Evolutionary conservation across 2,113 vertebrate species (phyloP), one percentile per base, ranked within the genome.

Genomic region (Osmerus mordax): DNA sequence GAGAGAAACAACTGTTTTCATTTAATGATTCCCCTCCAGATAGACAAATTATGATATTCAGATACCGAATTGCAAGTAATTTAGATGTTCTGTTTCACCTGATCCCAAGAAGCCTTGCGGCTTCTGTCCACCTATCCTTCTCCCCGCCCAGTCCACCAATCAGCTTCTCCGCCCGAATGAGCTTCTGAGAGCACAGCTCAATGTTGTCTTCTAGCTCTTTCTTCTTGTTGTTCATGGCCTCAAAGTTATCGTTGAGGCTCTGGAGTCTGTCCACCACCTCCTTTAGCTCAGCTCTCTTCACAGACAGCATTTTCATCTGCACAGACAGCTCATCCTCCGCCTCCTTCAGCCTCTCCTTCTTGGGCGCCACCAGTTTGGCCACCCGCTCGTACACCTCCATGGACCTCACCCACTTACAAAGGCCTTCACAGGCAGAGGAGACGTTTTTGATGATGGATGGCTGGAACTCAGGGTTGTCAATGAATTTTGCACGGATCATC

Each of bases 391-490:
- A 98, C 0, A 94, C 93, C 69, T 96, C 96, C 94, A 97, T 94
- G 69, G 96, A 95, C 58, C 94, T 73, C 73, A 98, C 95, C 96
- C 95, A 98, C 75, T 94, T 97, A 81, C 96, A 98, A 1, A 98
- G 91, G 0, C 96, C 96, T 75, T 97, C 95, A 9, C 96, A 97
- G 67, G 96, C 96, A 0, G 96, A 97, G 0, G 96, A 98, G 4
- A 97, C 94, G 0, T 94, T 96, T 80, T 96, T 96, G 18, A 98
- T 96, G 0, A 95, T 84, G 2, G 90, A 80, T 0, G 94, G 96
- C 78, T 95, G 93, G 77, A 98, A 98, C 7, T 98, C 94, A 0
- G 94, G 91, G 62, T 98, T 89, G 54, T 91, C 84, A 0, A 97
- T 92, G 74, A 95, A 98, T 65, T 86, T 95, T 9, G 97, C 95